phyloP scores from a whole-genome alignment of 30 jellyfish, hydroid and myxozoan genomes.

The Chironex yamaguchii region DNA sequence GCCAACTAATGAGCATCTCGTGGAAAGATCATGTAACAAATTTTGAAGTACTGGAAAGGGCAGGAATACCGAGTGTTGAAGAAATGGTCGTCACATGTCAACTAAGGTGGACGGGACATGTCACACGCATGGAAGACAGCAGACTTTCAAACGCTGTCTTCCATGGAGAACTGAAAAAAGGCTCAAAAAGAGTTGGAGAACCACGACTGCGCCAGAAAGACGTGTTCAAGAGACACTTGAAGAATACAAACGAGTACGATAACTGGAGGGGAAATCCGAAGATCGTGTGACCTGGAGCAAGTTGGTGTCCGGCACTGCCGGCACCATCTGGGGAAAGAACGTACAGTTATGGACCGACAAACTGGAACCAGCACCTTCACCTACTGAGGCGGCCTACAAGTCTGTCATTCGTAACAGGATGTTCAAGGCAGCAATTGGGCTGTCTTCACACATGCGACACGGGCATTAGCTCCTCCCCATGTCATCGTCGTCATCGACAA shows the following conservation, averaged over 20 bases:
- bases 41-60: not conserved
- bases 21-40: too few species aligned
- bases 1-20: too few species aligned
- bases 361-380: slow-evolving; percentile 17
- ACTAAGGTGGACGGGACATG: not conserved
- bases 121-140: slow-evolving; percentile 10
- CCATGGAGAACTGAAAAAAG: slow-evolving; percentile 8
- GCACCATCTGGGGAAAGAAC: slow-evolving; percentile 7
- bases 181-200: slow-evolving; percentile 1
- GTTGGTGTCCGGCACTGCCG: slow-evolving; percentile 21
- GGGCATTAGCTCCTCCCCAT: slow-evolving; percentile 17
- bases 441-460: slow-evolving; percentile 19
- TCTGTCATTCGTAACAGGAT: not conserved
- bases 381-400: slow-evolving; percentile 12
- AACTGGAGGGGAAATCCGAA: slow-evolving; percentile 2
- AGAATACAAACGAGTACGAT: slow-evolving; percentile 9
- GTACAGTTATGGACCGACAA: slow-evolving; percentile 3
- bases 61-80: not conserved
- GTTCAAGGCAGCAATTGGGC: slow-evolving; percentile 19
- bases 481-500: slow-evolving; percentile 19
- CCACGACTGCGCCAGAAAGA: slow-evolving; percentile 32
- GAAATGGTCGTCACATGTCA: not conserved
- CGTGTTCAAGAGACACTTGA: slow-evolving; percentile 12
- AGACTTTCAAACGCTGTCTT: slow-evolving; percentile 16
- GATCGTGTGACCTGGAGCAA: slow-evolving; percentile 15